These are phyloP conservation scores for Sebastes trivittatus DNA, from an alignment of 2,797 vertebrate genomes.

Conservation along the genomic window DNA sequence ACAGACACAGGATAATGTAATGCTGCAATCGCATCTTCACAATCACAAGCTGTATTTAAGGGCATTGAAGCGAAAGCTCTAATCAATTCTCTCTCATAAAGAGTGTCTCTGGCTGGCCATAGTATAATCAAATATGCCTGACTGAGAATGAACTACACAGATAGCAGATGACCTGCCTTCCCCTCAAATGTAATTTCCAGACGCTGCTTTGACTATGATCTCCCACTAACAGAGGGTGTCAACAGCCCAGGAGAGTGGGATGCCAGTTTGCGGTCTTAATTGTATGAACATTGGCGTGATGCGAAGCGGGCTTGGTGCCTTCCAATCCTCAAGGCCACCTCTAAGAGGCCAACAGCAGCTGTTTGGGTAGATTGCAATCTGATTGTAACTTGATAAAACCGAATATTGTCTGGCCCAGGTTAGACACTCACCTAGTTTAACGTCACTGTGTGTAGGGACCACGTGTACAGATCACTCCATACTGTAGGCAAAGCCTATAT, in stretches of 20 bases:
- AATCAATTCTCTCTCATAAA: constrained; percentile 18
- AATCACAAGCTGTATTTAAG: constrained; percentile 4
- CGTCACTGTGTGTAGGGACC: background rate
- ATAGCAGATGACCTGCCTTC: background rate
- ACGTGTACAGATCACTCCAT: background rate
- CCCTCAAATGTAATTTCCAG: constrained; percentile 31
- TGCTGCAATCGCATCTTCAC: constrained; percentile 20
- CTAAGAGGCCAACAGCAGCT: constrained; percentile 26
- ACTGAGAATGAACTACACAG: constrained; percentile 6
- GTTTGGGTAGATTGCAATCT: constrained; percentile 36
- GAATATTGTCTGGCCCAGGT: constrained; percentile 2
- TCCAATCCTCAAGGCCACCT: constrained; percentile 19
- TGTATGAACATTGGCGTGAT: constrained; percentile 30
- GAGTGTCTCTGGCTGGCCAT: background rate
- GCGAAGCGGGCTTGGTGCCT: constrained; percentile 18
- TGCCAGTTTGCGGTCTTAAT: constrained; percentile 31
- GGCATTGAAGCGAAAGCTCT: constrained; percentile 8
- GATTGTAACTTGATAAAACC: constrained; percentile 16
- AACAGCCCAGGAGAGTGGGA: background rate
- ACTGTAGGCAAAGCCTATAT: no score
- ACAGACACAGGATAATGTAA: background rate
- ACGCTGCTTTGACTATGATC: constrained; percentile 12
- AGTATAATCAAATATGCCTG: constrained; percentile 14
- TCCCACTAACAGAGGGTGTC: background rate
- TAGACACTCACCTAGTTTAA: background rate